Evolutionary conservation across 2,797 vertebrate genomes (phyloP), one percentile per base, ranked within the genome.

Genomic region (Catharus ustulatus): DNA sequence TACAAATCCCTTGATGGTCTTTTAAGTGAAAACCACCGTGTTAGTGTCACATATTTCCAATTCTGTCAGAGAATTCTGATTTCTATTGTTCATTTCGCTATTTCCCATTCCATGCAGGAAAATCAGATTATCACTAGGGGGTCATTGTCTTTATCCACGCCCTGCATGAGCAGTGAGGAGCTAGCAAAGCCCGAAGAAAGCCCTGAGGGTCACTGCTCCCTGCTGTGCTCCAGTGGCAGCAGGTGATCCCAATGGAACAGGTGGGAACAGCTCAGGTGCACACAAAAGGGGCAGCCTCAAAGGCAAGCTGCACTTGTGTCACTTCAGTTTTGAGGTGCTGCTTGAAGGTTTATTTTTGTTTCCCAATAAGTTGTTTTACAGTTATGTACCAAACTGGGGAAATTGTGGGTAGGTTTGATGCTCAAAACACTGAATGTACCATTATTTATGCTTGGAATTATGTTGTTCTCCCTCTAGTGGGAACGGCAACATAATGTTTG

Each of bases 251-350:
- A 13, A 5, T 20, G 38, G 48, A 22, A 21, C 38, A 66, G 26
- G 10, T 42, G 40, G 55, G 43, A 26, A 13, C 59, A 73, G 87
- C 7, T 9, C 5, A 63, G 55, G 22, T 13, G 20, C 22, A 32
- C 10, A 19, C 17, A n/a, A 38, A 54, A 59, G 26, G 48, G 24
- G 30, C 6, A 13, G 26, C 1, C 18, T 9, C 1, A 0, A 7
- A 3, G 5, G 4, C 1, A 6, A 15, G 1, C 0, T 10, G 0
- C 1, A 0, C 3, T 58, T 23, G 2, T 3, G 2, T 5, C 0
- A 0, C 3, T 49, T 48, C 1, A 8, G 12, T 43, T 43, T 17
- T 34, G 46, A 27, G 20, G 17, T n/a, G 1, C 2, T 48, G 7
- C 5, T 7, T 24, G 7, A 14, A 18, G 19, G 1, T 22, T 73